phyloP scores from a whole-genome alignment of 1,140 invertebrate genomes.

The Gerris buenoi region DNA sequence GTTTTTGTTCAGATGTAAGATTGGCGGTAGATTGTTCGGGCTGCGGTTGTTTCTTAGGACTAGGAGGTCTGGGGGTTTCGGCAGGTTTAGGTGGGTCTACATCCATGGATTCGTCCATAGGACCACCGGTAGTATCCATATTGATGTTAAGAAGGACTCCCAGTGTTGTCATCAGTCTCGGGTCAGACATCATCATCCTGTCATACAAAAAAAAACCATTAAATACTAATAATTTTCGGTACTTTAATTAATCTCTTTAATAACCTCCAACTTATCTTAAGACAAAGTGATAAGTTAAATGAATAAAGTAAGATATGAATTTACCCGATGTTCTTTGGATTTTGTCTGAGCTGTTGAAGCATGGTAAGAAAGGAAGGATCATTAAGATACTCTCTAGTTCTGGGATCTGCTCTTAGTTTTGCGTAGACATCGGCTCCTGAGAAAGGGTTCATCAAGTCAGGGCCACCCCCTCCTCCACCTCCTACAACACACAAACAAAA shows the following conservation, averaged over 20 bases:
- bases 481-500: not conserved
- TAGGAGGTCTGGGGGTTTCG: slow-evolving; percentile 24
- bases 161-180: slow-evolving; percentile 47
- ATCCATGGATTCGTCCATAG: slow-evolving; percentile 35
- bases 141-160: slow-evolving; percentile 44
- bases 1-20: slow-evolving; percentile 44
- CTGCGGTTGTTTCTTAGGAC: slow-evolving; percentile 29
- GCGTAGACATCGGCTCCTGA: slow-evolving; percentile 37
- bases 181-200: slow-evolving; percentile 39
- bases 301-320: slow-evolving; percentile 10
- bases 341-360: slow-evolving; percentile 42
- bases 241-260: too few species aligned
- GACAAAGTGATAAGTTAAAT: not conserved
- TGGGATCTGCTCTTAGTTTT: slow-evolving; percentile 52
- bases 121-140: slow-evolving; percentile 31
- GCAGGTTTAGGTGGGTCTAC: slow-evolving; percentile 29
- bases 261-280: too few species aligned
- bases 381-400: slow-evolving; percentile 49
- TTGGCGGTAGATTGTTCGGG: slow-evolving; percentile 30
- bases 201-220: too few species aligned
- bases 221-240: too few species aligned
- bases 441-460: slow-evolving; percentile 38
- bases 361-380: slow-evolving; percentile 57
- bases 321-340: slow-evolving; percentile 40
- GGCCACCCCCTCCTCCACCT: too few species aligned